Evolutionary conservation across 1,140 invertebrate genomes (phyloP).

Genomic region (Cotesia vestalis): DNA sequence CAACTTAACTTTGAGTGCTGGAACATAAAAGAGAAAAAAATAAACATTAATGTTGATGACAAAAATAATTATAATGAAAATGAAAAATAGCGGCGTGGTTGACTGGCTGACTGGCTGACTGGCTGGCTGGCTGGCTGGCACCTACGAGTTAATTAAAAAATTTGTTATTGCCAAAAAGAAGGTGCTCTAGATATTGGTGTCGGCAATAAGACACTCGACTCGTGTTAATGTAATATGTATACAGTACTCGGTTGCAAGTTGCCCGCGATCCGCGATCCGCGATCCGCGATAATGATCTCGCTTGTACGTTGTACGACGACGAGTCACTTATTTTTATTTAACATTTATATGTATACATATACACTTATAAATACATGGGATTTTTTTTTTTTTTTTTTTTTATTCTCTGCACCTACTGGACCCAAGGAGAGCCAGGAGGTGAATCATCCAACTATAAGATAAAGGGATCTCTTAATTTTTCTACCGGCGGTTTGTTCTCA

Average conservation of each 20-base stretch:
- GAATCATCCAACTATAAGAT: constrained; percentile 34
- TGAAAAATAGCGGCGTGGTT: background rate
- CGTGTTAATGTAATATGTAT: background rate
- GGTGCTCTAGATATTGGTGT: constrained; percentile 16
- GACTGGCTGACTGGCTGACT: too few species aligned
- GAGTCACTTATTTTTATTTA: constrained; percentile 17
- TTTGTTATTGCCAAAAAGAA: constrained; percentile 17
- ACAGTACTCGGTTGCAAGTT: constrained; percentile 25
- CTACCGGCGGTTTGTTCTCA: constrained; percentile 9
- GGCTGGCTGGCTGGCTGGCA: background rate
- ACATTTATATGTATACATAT: background rate
- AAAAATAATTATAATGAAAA: constrained; percentile 44
- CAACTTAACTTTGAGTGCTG: constrained; percentile 96
- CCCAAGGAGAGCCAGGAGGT: background rate
- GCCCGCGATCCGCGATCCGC: constrained; percentile 26
- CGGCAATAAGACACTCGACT: background rate
- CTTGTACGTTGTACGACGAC: constrained; percentile 25
- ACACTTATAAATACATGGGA: too few species aligned
- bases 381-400: constrained; percentile 10
- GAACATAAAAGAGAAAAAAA: constrained; percentile 66
- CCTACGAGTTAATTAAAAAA: constrained; percentile 14
- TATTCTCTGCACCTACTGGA: constrained; percentile 1
- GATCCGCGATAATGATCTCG: constrained; percentile 36
- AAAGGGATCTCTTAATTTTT: constrained; percentile 41
- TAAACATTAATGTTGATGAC: constrained; percentile 42